Conservation (phyloP, 1,140 invertebrate genomes). For the Asbolus verrucosus region DNA sequence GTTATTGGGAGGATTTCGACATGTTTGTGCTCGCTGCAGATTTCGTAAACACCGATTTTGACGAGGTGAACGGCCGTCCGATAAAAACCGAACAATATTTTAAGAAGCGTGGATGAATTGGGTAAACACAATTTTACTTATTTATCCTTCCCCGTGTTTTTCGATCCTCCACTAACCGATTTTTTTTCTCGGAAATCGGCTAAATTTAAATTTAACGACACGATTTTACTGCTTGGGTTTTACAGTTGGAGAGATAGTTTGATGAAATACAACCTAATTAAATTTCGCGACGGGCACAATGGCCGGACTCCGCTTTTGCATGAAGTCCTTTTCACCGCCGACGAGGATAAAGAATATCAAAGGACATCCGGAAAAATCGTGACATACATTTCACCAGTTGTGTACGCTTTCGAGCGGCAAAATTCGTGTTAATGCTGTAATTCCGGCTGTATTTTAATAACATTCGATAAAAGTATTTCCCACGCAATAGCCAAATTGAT, state of each 20-base stretch:
- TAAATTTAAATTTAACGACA: slow-evolving; percentile 1
- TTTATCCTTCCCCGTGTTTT: slow-evolving; percentile 14
- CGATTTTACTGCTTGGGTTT: not conserved
- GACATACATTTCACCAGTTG: too few relatives aligned
- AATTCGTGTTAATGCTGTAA: too few relatives aligned
- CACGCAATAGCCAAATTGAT: too few relatives aligned
- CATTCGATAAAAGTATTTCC: too few relatives aligned
- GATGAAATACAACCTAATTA: not conserved
- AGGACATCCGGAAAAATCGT: too few relatives aligned
- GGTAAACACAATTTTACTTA: slow-evolving; percentile 3
- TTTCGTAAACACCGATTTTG: slow-evolving; percentile 38
- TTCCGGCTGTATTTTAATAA: too few relatives aligned
- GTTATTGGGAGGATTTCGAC: slow-evolving; percentile 13
- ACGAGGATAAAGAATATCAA: too few relatives aligned
- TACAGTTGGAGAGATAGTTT: not conserved
- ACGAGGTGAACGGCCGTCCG: slow-evolving; percentile 15
- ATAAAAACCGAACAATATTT: slow-evolving; percentile 28
- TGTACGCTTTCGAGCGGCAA: too few relatives aligned
- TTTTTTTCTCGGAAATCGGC: not conserved
- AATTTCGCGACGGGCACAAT: not conserved
- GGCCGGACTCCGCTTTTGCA: too few relatives aligned
- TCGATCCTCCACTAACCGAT: not conserved
- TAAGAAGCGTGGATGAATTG: not conserved
- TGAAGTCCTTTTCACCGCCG: not conserved
- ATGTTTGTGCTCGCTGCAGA: slow-evolving; percentile 4